Evolutionary conservation across 2,888 invertebrate genomes (phyloP), one percentile per base, ranked within the genome.

Genomic region (Acleris sparsana): DNA sequence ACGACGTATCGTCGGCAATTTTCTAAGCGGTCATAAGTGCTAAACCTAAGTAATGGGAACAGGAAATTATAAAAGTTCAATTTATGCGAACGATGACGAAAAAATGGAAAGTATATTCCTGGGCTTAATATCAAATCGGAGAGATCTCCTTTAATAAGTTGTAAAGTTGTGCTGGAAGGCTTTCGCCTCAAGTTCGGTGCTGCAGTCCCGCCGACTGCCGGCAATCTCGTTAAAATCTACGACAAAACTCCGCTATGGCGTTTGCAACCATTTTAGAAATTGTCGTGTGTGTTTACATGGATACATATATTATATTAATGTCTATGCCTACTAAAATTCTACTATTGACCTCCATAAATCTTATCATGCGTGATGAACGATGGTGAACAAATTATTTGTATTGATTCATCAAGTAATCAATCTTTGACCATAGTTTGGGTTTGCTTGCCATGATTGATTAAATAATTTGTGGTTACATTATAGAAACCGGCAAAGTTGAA

Each of bases 211-310:
- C 83, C 84, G 84, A 82, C 85, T 82, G 80, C 79, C 76, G 80
- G 84, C 89, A 89, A 92, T 91, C 88, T 90, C 87, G 88, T 91
- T 90, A 92, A 91, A 89, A 89, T 86, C 82, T 86, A 84, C 86
- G 80, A 78, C 79, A 81, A 80, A 86, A 87, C 87, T 86, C 85
- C 70, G 80, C 81, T 78, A 80, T 82, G 78, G 74, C 80, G 77
- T 80, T 79, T 77, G 76, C 76, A 76, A 78, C 79, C 81, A 84
- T 86, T 84, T 87, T 83, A 84, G 81, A 84, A 86, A 87, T 46
- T 46, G 17, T 17, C 17, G 84, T 84, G 83, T 80, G 84, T 82
- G 17, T 82, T 9, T 33, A 49, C 33, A 18, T 55, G 22, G 33
- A 29, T 51, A 9, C 17, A 16, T 3, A 39, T 29, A 5, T 53